A percentile compares a stretch with the other conserved stretches of the same genome.
phyloP scores from a whole-genome alignment of 2,113 vertebrate genomes.

The Rhinogobius similis region DNA sequence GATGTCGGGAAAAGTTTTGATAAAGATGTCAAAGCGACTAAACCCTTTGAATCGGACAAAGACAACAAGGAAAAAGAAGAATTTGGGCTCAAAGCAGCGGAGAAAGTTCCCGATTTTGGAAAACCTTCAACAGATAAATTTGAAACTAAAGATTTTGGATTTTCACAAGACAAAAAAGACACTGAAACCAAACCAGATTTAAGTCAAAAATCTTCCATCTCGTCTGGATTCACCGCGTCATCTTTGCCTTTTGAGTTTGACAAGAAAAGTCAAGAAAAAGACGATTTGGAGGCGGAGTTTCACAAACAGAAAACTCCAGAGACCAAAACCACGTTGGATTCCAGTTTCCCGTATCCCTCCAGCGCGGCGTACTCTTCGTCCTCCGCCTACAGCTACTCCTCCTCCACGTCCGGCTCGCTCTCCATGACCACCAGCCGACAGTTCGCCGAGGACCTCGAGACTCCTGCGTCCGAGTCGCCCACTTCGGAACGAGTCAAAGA shows the following conservation, averaged over 20 bases:
- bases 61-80: background rate
- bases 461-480: constrained; percentile 69
- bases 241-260: background rate
- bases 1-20: background rate
- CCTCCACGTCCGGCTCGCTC: constrained; percentile 80
- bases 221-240: background rate
- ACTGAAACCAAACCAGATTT: constrained; percentile 52
- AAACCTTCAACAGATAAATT: constrained; percentile 1
- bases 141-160: constrained; percentile 47
- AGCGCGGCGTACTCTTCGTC: constrained; percentile 78
- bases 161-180: constrained; percentile 62
- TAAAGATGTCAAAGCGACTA: background rate
- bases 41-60: background rate
- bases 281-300: constrained; percentile 57
- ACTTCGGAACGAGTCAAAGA: constrained; percentile 78
- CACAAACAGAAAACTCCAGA: constrained; percentile 66
- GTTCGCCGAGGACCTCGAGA: constrained; percentile 79
- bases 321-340: constrained; percentile 70
- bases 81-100: background rate
- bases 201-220: background rate
- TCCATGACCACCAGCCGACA: constrained; percentile 80
- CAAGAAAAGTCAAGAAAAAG: constrained; percentile 59
- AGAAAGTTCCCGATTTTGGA: background rate
- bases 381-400: constrained; percentile 81
- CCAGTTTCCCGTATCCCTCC: constrained; percentile 79